These are phyloP conservation scores for Gymnothorax reevesii DNA, from an alignment of 2,797 vertebrate species.

Conservation along the genomic window DNA sequence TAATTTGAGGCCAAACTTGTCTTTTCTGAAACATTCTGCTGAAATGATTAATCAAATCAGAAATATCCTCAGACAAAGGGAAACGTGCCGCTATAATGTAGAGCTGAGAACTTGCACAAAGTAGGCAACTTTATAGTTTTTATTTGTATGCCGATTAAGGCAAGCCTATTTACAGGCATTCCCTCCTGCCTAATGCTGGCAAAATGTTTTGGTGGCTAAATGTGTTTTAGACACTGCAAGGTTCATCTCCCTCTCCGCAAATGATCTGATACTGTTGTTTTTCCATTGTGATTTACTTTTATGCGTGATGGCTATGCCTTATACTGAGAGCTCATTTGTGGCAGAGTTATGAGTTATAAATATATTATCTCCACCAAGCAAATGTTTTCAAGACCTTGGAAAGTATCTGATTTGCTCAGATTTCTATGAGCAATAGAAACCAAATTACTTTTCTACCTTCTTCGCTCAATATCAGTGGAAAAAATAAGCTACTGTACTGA, in stretches of 20 bases:
- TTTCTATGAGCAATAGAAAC: background rate
- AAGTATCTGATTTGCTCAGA: background rate
- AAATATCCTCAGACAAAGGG: background rate
- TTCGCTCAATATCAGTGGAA: background rate
- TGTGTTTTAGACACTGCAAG: slow-evolving; percentile 4
- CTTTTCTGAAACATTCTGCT: background rate
- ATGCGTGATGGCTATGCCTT: background rate
- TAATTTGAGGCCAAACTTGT: background rate
- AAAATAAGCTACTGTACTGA: background rate
- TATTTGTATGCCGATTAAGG: background rate
- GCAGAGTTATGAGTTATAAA: slow-evolving; percentile 6
- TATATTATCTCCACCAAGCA: background rate
- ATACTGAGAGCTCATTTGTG: slow-evolving; percentile 2
- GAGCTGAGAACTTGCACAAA: background rate
- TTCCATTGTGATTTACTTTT: slow-evolving; percentile 12
- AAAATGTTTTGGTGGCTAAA: background rate
- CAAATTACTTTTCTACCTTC: slow-evolving; percentile 3
- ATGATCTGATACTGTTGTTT: background rate
- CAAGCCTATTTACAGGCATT: background rate
- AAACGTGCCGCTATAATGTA: background rate
- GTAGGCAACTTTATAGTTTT: background rate
- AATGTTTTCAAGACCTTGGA: background rate
- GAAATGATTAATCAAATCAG: background rate
- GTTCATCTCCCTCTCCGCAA: background rate
- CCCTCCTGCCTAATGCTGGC: background rate